These are phyloP conservation scores for Ciconia stormi DNA, from an alignment of 2,113 vertebrate species.

Conservation along the genomic window DNA sequence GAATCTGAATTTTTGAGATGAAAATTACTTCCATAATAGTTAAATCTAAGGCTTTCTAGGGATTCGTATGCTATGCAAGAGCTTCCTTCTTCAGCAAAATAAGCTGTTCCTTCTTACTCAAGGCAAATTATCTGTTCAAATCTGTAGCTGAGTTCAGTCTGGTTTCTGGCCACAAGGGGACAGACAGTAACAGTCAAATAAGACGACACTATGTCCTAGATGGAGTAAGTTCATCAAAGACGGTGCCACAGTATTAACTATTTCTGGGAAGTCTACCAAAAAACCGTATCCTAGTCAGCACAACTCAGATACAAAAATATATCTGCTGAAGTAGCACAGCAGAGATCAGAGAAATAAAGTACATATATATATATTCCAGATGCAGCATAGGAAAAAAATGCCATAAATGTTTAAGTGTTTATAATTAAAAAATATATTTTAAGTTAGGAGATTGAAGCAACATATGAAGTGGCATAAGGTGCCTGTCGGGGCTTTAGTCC, in stretches of 20 bases:
- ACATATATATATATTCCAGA: background rate
- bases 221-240: background rate
- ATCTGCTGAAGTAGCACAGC: background rate
- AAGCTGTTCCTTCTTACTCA: background rate
- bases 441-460: background rate
- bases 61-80: background rate
- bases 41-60: background rate
- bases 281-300: background rate
- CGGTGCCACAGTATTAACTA: background rate
- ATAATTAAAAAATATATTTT: background rate
- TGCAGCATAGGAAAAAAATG: background rate
- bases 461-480: background rate
- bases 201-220: background rate
- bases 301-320: background rate
- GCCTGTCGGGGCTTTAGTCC: background rate
- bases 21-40: background rate
- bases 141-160: background rate
- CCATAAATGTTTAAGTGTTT: background rate
- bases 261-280: background rate
- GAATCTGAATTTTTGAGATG: background rate
- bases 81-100: background rate
- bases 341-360: background rate
- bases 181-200: background rate
- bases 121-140: background rate
- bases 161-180: constrained; percentile 26